Base-by-base conservation (phyloP, 2,888 invertebrate genomes). In the Drosophila peninsularis region DNA sequence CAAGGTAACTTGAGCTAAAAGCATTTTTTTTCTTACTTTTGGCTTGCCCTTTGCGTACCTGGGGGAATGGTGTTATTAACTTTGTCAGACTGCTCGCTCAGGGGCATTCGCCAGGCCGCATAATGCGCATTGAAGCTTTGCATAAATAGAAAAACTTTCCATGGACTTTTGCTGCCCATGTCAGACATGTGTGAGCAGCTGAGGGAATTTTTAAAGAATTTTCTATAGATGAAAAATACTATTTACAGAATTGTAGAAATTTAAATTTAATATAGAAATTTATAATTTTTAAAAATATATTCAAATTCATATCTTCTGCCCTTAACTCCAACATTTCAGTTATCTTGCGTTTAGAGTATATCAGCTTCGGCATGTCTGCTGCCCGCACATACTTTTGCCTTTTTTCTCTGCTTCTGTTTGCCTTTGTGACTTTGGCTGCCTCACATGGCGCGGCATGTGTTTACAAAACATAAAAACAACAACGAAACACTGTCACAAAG, bases 381-480 rank as follows among this genome's bases (percentile, higher is more conserved):
- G 27, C 13, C 37, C 42, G 50, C 39, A 30, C 36, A 57, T 36
- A 57, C 54, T 62, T 50, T 64, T 49, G 36, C 21, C n/a, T 1
- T 36, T 45, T 47, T 45, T 47, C 39, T 44, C 39, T 21, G n/a
- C 19, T 41, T 47, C 53, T 56, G 64, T 55, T 53, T 60, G 45
- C 54, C 62, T 54, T 76, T 75, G 65, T 67, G 73, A 80, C 71
- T 86, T 77, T 55, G 56, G 56, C 60, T 69, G 71, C 24, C 68
- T 63, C 73, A 76, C 70, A 82, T 70, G 65, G 65, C 52, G 56
- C 45, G 62, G 87, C 87, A 80, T 80, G 74, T 83, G 82, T 80
- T 82, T 82, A 80, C 88, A 82, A 85, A 88, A 82, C 66, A 82
- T 72, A 75, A 81, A 55, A 62, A 66, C 63, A 75, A 72, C 76